Percentiles rank a stretch among this genome's conserved stretches.
These are phyloP conservation scores for Prinia subflava DNA, from an alignment of 2,113 vertebrate genomes.

Conservation along the genomic window DNA sequence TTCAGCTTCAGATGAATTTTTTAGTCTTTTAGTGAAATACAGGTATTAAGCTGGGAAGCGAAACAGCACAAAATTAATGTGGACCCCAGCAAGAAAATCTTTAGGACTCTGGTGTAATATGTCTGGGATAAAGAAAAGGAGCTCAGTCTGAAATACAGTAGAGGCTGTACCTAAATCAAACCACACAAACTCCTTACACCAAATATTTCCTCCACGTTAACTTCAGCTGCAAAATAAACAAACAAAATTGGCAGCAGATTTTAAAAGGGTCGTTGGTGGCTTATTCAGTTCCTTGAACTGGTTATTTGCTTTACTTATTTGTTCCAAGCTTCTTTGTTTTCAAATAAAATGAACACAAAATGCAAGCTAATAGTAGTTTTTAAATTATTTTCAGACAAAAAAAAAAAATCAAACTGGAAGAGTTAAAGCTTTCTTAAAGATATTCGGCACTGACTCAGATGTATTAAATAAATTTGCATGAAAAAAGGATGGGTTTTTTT, in stretches of 20 bases:
- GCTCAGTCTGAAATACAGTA: background rate
- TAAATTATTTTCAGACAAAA: background rate
- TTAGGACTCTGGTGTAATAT: background rate
- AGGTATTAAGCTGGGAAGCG: background rate
- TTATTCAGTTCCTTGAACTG: background rate
- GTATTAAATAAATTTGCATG: background rate
- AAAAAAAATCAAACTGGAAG: background rate
- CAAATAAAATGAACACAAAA: background rate
- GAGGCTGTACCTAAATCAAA: background rate
- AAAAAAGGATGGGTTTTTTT: background rate
- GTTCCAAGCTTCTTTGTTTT: background rate
- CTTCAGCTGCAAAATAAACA: background rate
- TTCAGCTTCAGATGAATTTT: background rate
- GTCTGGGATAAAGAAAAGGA: background rate
- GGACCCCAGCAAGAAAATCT: background rate
- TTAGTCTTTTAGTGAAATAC: background rate
- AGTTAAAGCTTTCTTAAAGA: background rate
- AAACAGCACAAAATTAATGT: background rate
- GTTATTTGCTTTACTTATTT: background rate
- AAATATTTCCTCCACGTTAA: background rate
- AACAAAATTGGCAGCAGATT: background rate
- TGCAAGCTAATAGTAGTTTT: background rate
- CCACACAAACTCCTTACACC: background rate
- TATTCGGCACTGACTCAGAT: background rate
- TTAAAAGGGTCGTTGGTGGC: background rate